phyloP scores from a whole-genome alignment of 2,113 vertebrate species.

The Oceanodroma tethys region DNA sequence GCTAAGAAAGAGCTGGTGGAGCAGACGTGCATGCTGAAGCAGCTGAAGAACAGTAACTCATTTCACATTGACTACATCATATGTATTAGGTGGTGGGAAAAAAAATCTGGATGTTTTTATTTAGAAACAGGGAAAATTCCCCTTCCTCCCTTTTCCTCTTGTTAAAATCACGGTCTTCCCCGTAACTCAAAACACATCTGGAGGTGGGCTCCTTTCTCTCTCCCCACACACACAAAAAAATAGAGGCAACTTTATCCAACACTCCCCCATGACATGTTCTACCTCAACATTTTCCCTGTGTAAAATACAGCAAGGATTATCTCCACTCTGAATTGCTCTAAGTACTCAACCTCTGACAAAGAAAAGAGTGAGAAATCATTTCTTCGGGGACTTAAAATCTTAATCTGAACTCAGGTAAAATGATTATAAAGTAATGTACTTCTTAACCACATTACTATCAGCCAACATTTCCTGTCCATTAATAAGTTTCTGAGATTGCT shows the following conservation, averaged over 20 bases:
- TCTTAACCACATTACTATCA: neutral
- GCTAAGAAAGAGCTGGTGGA: neutral
- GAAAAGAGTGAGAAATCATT: neutral
- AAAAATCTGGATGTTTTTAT: neutral
- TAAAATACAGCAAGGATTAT: neutral
- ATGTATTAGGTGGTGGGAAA: neutral
- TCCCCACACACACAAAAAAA: neutral
- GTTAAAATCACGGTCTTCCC: neutral
- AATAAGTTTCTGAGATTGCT: neutral
- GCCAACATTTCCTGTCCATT: conserved; percentile 12
- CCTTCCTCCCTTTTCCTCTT: neutral
- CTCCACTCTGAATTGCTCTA: neutral
- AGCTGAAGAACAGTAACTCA: neutral
- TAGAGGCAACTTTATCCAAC: neutral
- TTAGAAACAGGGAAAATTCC: neutral
- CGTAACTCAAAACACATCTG: neutral
- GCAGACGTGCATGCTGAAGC: neutral
- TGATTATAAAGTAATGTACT: neutral
- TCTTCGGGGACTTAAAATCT: neutral
- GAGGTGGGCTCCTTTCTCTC: neutral
- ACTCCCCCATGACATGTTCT: neutral
- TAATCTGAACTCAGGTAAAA: neutral
- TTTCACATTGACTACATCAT: neutral
- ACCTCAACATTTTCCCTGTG: neutral
- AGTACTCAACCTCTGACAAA: neutral